phyloP scores from a whole-genome alignment of 2,888 invertebrate genomes.

The Polyommatus icarus region DNA sequence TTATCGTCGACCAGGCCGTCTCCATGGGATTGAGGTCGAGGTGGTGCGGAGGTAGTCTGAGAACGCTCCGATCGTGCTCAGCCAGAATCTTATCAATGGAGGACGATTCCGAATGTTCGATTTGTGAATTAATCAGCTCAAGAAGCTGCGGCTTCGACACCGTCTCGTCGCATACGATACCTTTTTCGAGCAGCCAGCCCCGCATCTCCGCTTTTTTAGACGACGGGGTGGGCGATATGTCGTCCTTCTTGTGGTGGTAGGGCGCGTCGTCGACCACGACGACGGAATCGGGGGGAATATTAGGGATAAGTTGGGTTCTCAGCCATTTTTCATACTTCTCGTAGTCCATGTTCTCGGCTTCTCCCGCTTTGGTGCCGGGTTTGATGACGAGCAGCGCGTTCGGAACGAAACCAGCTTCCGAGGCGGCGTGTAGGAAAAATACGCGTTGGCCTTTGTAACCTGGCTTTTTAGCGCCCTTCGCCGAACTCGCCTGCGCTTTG shows the following conservation, averaged over 20 bases:
- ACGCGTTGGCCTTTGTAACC: conserved; percentile 39
- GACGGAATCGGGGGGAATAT: conserved; percentile 41
- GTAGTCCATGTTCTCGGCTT: conserved; percentile 44
- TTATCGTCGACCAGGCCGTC: conserved; percentile 38
- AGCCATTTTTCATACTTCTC: conserved; percentile 44
- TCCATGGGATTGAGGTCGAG: conserved; percentile 43
- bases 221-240: conserved; percentile 36
- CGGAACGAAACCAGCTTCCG: conserved; percentile 41
- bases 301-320: conserved; percentile 43
- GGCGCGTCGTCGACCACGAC: conserved; percentile 44
- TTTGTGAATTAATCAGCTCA: conserved; percentile 32
- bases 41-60: conserved; percentile 45
- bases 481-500: neutral
- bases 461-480: conserved; percentile 29
- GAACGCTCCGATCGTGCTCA: conserved; percentile 37
- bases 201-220: conserved; percentile 40
- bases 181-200: conserved; percentile 38
- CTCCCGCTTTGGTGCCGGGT: conserved; percentile 37
- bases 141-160: conserved; percentile 26
- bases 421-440: conserved; percentile 41
- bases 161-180: conserved; percentile 42
- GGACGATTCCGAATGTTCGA: conserved; percentile 37
- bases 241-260: conserved; percentile 43
- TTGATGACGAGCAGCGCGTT: conserved; percentile 40
- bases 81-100: conserved; percentile 40